A percentile compares a stretch with the other conserved stretches of the same genome.
These are phyloP conservation scores for Cercopithecus mona DNA, from an alignment of 2,113 vertebrate genomes.

Conservation along the genomic window DNA sequence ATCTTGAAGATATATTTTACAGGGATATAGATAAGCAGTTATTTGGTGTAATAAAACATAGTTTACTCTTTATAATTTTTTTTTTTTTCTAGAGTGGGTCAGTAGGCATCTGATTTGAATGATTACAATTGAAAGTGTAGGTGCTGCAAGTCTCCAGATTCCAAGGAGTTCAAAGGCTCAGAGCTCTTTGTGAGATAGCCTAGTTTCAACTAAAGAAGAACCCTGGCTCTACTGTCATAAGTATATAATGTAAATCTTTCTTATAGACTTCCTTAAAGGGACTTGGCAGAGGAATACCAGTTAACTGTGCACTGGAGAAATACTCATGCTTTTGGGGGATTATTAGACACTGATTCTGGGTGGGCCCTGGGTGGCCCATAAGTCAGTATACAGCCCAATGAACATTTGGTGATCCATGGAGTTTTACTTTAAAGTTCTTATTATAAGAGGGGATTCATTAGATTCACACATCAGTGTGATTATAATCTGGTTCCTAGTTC, in stretches of 20 bases:
- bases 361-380: not conserved
- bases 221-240: not conserved
- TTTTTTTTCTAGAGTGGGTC: not conserved
- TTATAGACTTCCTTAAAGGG: not conserved
- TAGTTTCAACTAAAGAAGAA: not conserved
- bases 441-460: not conserved
- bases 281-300: not conserved
- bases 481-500: not conserved
- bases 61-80: not conserved
- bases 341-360: not conserved
- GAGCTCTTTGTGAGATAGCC: not conserved
- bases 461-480: not conserved
- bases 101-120: not conserved
- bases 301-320: not conserved
- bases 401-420: not conserved
- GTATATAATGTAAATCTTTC: not conserved
- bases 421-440: not conserved
- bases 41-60: not conserved
- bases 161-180: not conserved
- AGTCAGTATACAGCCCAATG: rapidly evolving
- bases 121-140: not conserved
- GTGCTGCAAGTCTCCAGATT: not conserved
- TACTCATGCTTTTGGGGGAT: not conserved
- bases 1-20: not conserved
- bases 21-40: not conserved